Evolutionary conservation across 2,888 invertebrate species (phyloP).

Genomic region (Sepioteuthis lessoniana): DNA sequence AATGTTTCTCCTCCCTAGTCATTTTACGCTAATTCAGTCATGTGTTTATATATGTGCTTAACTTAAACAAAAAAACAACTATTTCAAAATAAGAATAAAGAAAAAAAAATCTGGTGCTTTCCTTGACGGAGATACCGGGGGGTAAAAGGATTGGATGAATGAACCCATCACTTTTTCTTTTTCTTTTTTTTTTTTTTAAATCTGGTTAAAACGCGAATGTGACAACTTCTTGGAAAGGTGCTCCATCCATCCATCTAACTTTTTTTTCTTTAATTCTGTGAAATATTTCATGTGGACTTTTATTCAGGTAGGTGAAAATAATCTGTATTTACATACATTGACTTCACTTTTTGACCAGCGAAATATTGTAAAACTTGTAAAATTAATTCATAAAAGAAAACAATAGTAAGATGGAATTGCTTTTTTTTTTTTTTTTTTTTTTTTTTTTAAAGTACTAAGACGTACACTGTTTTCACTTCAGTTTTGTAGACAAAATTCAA

Average conservation of each 20-base stretch:
- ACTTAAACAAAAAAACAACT: neutral
- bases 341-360: neutral
- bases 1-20: neutral
- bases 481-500: neutral
- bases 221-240: constrained; percentile 8
- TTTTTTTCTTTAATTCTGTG: neutral
- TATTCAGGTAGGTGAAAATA: neutral
- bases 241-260: neutral
- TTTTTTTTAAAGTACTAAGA: neutral
- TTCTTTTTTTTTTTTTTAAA: too few species aligned
- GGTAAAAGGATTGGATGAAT: neutral
- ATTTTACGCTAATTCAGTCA: neutral
- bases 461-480: neutral
- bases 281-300: constrained; percentile 33
- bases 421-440: neutral
- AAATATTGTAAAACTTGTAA: neutral
- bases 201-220: neutral
- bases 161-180: too few species aligned
- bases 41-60: neutral
- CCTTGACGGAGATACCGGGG: neutral
- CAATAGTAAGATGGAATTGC: too few species aligned
- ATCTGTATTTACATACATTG: neutral
- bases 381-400: neutral
- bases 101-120: neutral
- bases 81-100: neutral